phyloP scores from a whole-genome alignment of 2,113 vertebrate species.

The Mixornis gularis region DNA sequence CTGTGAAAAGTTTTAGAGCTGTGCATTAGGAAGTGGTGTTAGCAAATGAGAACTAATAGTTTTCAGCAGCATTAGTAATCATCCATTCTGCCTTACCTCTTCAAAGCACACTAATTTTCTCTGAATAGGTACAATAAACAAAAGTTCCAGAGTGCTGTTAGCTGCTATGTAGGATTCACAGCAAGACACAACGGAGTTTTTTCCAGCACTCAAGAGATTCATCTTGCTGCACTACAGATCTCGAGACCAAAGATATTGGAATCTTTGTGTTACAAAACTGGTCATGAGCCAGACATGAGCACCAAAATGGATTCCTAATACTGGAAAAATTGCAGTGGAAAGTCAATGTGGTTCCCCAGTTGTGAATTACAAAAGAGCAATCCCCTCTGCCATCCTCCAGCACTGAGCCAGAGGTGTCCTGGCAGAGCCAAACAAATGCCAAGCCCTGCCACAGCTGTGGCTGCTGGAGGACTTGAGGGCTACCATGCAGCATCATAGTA shows the following conservation, averaged over 20 bases:
- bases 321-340: neutral
- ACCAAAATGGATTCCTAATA: neutral
- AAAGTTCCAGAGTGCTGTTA: neutral
- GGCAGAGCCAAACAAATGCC: neutral
- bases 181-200: neutral
- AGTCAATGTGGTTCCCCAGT: neutral
- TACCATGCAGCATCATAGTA: rapidly evolving
- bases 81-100: conserved; percentile 29
- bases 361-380: neutral
- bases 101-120: conserved; percentile 52
- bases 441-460: neutral
- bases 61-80: conserved; percentile 55
- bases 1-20: conserved; percentile 68
- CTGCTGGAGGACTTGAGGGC: neutral
- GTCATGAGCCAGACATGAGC: neutral
- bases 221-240: neutral
- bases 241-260: neutral
- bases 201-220: neutral
- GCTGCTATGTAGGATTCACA: neutral
- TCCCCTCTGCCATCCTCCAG: neutral
- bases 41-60: conserved; percentile 72
- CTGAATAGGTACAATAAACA: conserved; percentile 54
- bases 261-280: neutral
- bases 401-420: neutral
- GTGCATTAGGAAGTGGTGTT: conserved; percentile 54